Evolutionary conservation across 92 coral and sea anemone genomes (phyloP), one percentile per base, ranked within the genome.

Genomic region (Parazoanthus darwini): DNA sequence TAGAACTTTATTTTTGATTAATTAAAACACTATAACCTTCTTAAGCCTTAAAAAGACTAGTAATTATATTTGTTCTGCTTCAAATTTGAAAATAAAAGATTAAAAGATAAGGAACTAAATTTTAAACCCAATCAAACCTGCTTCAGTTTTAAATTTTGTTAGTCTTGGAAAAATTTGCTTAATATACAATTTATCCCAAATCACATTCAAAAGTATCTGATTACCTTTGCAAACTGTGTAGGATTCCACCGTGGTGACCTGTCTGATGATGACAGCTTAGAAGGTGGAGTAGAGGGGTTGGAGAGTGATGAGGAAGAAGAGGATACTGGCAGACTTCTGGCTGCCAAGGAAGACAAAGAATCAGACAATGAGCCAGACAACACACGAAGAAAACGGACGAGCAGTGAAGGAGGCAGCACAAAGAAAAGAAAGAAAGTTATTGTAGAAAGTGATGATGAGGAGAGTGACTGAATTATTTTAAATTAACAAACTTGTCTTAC

Each of bases 381-480:
- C 5, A 85, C 92, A 75, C 85, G 94, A 77, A 80, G 90, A 86
- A 91, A 96, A 74, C 92, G 92, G 85, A 94, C 89, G 72, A 88
- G 90, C 81, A 90, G 89, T 50, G 96, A 94, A 71, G 97, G 94
- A 59, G 94, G 94, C 22, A 89, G 92, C 66, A 81, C 89, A 56
- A 91, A 90, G 54, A 97, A 94, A 74, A 96, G 96, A 88, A 95
- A 92, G 91, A 92, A 94, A 84, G 91, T 91, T 81, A 95, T 97
- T 86, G 96, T 92, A 51, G 99, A 97, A 80, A 97, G 98, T 82
- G 98, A 96, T 85, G 98, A 94, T 16, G 98, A 97, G 59, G 99
- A 97, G 54, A 97, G 99, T 90, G 99, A 97, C 84, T 95, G 88
- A 90, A 38, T 23, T 10, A 85, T 9, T 14, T 74, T 58, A 35